Base-by-base conservation (phyloP, 2,888 invertebrate species). In the Agrotis segetum region DNA sequence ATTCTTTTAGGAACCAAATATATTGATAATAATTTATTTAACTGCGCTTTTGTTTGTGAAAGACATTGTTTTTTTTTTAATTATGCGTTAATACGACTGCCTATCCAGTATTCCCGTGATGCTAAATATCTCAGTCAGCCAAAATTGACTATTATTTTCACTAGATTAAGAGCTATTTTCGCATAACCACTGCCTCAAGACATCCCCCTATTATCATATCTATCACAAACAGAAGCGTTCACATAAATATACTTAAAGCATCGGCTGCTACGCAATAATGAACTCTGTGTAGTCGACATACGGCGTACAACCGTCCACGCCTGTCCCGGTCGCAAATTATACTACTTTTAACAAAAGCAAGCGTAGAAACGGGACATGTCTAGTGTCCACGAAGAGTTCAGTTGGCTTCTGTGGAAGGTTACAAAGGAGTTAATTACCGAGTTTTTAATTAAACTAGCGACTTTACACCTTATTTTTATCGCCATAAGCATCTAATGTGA, bases 311-410 rank as follows among this genome's bases (percentile, higher is more conserved):
- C 64, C 52, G 61, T 64, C 67, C 17, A 79, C 50, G 59, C 46
- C 61, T 56, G 75, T 66, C 67, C 63, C 64, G 53, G 50, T 53
- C 59, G 77, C 74, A 77, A 74, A 77, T 56, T 9, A 79, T 65
- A 76, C 64, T 58, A 73, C 58, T 64, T 89, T 74, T 85, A 95
- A 90, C 95, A 95, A 89, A 96, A 95, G 88, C 95, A 95, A 83
- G 95, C 94, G 92, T 95, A 95, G 79, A 95, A 90, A 79, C 92
- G 90, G 72, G 95, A 94, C 91, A 95, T 83, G 87, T 95, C 95
- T 71, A 94, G 83, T 49, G 89, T 91, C 94, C 95, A 95, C 76
- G 88, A 88, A 81, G 92, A 88, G 88, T 91, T 81, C 79, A 89
- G 67, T 81, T 90, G 89, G 81, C 85, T 93, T 93, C 95, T 95